These are phyloP conservation scores for Laterallus jamaicensis DNA, from an alignment of 2,113 vertebrate species.

Conservation along the genomic window DNA sequence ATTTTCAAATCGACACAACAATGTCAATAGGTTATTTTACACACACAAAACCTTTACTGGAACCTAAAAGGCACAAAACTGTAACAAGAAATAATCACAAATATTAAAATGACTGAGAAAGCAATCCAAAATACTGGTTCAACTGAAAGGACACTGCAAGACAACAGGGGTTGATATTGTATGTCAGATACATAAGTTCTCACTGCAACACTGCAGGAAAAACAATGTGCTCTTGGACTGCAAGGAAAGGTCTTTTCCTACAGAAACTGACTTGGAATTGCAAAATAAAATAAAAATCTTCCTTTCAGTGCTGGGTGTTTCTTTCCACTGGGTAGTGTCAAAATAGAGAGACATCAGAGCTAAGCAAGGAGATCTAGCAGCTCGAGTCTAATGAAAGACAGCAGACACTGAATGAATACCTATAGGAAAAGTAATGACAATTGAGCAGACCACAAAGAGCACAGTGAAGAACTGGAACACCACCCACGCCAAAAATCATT, in stretches of 20 bases:
- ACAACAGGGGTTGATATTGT: neutral
- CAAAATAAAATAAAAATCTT: neutral
- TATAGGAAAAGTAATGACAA: neutral
- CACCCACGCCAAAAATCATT: rapidly evolving
- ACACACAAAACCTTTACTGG: neutral
- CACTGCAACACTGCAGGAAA: neutral
- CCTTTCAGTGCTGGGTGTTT: neutral
- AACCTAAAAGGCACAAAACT: neutral
- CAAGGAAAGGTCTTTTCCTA: neutral
- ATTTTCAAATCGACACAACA: neutral
- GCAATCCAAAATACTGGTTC: neutral
- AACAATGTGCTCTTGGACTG: neutral
- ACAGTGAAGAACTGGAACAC: neutral
- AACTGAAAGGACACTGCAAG: neutral
- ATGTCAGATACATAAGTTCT: neutral
- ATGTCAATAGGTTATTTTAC: neutral
- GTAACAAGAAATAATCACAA: neutral
- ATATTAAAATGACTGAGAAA: neutral
- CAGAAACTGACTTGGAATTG: neutral
- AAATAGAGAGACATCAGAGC: neutral
- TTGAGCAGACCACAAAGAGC: neutral
- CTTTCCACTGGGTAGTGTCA: neutral
- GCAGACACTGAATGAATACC: neutral
- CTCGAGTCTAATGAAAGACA: neutral
- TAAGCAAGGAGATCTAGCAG: neutral